Evolutionary conservation across 2,888 invertebrate species (phyloP), one percentile per base, ranked within the genome.

Genomic region (Thecophora atra): DNA sequence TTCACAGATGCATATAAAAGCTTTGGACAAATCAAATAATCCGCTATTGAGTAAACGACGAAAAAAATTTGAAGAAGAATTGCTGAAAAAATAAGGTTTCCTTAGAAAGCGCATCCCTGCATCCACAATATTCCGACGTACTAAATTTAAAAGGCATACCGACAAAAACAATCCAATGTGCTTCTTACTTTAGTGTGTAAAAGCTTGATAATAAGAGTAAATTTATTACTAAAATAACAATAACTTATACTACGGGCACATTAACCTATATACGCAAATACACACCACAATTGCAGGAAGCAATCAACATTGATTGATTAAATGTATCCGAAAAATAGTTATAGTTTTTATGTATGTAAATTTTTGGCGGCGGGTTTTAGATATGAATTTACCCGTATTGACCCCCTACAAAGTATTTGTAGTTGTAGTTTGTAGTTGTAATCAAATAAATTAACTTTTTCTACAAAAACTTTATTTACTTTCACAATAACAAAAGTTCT

Each of bases 1-100:
- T 71, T 44, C 74, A 3, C 90, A 93, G 90, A 92, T 96, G 73
- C 95, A 95, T 87, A 94, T 99, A 75, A 99, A 99, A 87, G 93
- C 94, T 7, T 87, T 99, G 79, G 95, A 96, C 78, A 93, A 95
- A 81, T 95, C 97, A 73, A 98, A 97, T 85, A 99, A 99, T 86
- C 91, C 96, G 0, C 87, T 99, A 71, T 88, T 99, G 51, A 94
- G 94, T 84, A 98, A 97, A 86, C 89, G 97, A 77, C 88, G 92
- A 79, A 91, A 91, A 84, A 84, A 85, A 73, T 80, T 84, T 70
- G 86, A 84, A 70, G 85, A 84, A 67, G 77, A 80, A 72, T 74
- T 79, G 1, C 56, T 63, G 42, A 44, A 67, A 56, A 71, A 71
- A 44, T 71, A 71, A 65, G 17, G 28, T 26, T 19, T 28, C 28